These are phyloP conservation scores for Yponomeuta cagnagella DNA, from an alignment of 2,888 invertebrate genomes.

Conservation along the genomic window DNA sequence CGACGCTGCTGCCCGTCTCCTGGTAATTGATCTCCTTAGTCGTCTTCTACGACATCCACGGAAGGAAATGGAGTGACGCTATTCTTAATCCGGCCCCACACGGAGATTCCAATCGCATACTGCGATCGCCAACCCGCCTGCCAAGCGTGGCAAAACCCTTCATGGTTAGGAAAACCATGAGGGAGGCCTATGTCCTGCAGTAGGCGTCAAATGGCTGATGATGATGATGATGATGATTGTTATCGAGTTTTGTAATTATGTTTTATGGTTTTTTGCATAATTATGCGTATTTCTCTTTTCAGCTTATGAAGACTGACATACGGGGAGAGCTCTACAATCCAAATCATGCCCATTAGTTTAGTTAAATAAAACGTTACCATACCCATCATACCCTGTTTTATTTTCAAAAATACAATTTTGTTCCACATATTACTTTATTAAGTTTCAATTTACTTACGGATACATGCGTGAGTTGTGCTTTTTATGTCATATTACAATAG, in stretches of 20 bases:
- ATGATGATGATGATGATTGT: too few relatives aligned
- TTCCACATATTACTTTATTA: conserved; percentile 16
- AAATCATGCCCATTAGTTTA: conserved; percentile 26
- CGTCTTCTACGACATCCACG: too few relatives aligned
- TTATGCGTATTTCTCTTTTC: conserved; percentile 26
- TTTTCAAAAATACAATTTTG: conserved; percentile 20
- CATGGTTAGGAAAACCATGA: too few relatives aligned
- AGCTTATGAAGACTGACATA: conserved; percentile 65
- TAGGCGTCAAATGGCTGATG: too few relatives aligned
- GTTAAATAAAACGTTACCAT: conserved; percentile 25
- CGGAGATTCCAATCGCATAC: too few relatives aligned
- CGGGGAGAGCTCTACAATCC: conserved; percentile 56
- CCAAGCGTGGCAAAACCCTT: too few relatives aligned
- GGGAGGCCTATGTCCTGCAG: too few relatives aligned
- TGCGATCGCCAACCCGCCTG: too few relatives aligned
- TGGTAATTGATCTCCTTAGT: too few relatives aligned
- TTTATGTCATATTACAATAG: background rate
- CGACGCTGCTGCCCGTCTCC: too few relatives aligned
- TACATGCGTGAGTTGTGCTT: background rate
- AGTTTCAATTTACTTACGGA: background rate
- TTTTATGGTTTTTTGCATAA: conserved; percentile 14
- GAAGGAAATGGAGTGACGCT: too few relatives aligned
- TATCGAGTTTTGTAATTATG: background rate
- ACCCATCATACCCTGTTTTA: background rate
- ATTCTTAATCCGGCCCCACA: too few relatives aligned